These are phyloP conservation scores for Scaptomyza graminum DNA, from an alignment of 1,140 invertebrate species.

Conservation along the genomic window DNA sequence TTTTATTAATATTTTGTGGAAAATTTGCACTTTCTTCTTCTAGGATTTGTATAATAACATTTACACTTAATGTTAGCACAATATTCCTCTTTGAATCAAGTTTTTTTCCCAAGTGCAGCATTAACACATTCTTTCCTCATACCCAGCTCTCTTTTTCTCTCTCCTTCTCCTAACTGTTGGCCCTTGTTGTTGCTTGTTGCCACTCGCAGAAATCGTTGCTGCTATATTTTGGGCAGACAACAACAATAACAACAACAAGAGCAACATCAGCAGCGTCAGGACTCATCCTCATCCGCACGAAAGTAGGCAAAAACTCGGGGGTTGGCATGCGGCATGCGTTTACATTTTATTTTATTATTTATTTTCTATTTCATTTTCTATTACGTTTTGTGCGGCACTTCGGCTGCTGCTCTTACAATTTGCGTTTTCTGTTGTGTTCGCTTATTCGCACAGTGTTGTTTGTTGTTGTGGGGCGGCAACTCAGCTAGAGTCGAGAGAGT, in stretches of 20 bases:
- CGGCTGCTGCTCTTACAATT: slow-evolving; percentile 15
- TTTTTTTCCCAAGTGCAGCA: slow-evolving; percentile 45
- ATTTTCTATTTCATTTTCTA: slow-evolving; percentile 75
- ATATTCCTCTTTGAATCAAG: too few species aligned
- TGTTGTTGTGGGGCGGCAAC: slow-evolving; percentile 26
- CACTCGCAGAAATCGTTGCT: slow-evolving; percentile 64
- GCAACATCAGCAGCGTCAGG: slow-evolving; percentile 1
- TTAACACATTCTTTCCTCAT: slow-evolving; percentile 45
- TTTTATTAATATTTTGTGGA: too few species aligned
- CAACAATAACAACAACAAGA: slow-evolving; percentile 32
- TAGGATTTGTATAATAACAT: too few species aligned
- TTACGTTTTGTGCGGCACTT: slow-evolving; percentile 54
- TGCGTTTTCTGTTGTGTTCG: slow-evolving; percentile 60
- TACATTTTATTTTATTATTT: slow-evolving; percentile 75
- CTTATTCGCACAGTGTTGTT: slow-evolving; percentile 38
- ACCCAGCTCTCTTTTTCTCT: slow-evolving; percentile 18
- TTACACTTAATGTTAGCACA: too few species aligned
- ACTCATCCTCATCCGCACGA: slow-evolving; percentile 19
- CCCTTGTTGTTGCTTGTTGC: slow-evolving; percentile 47
- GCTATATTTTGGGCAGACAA: slow-evolving; percentile 65
- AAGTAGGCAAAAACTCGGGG: slow-evolving; percentile 33
- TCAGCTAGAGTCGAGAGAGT: neutral
- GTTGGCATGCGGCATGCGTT: slow-evolving; percentile 61
- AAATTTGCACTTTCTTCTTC: too few species aligned
- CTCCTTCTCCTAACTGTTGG: neutral